These are phyloP conservation scores for Anguilla anguilla DNA, from an alignment of 2,797 vertebrate genomes.

Conservation along the genomic window DNA sequence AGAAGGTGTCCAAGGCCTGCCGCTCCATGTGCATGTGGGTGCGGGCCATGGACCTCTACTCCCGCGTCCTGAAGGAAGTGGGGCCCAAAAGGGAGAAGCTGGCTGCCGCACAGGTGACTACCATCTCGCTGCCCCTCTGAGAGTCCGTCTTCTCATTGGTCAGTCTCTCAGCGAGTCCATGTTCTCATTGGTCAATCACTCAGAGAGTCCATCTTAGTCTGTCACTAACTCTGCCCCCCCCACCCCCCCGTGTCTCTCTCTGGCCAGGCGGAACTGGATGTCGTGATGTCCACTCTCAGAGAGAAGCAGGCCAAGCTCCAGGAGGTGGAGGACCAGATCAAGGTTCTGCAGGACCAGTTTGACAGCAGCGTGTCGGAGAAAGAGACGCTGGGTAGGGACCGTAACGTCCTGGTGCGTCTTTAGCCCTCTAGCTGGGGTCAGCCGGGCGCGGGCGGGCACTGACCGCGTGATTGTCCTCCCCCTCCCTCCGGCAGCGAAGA, in stretches of 20 bases:
- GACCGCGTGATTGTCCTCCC: background rate
- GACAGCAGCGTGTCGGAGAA: conserved; percentile 78
- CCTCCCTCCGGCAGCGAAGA: conserved; percentile 63
- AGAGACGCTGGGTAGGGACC: conserved; percentile 72
- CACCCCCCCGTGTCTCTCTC: background rate
- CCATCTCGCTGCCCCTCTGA: background rate
- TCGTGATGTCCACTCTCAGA: conserved; percentile 75
- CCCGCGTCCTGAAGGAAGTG: conserved; percentile 78
- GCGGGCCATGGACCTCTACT: conserved; percentile 83
- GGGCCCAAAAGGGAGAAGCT: conserved; percentile 81
- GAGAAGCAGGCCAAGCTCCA: conserved; percentile 79
- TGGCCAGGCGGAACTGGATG: conserved; percentile 78
- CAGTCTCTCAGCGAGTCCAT: background rate
- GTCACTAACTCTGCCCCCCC: background rate
- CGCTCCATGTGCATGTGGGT: conserved; percentile 88
- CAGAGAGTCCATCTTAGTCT: background rate
- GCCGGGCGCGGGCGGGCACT: background rate
- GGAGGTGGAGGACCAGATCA: conserved; percentile 79
- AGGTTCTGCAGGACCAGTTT: conserved; percentile 76
- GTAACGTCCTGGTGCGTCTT: background rate
- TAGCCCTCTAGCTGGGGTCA: background rate
- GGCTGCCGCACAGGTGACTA: conserved; percentile 73
- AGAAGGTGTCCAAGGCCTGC: conserved; percentile 83
- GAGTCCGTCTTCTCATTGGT: background rate
- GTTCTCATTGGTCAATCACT: background rate